Conservation (phyloP, 2,797 vertebrate species). For the Ispidina picta region DNA sequence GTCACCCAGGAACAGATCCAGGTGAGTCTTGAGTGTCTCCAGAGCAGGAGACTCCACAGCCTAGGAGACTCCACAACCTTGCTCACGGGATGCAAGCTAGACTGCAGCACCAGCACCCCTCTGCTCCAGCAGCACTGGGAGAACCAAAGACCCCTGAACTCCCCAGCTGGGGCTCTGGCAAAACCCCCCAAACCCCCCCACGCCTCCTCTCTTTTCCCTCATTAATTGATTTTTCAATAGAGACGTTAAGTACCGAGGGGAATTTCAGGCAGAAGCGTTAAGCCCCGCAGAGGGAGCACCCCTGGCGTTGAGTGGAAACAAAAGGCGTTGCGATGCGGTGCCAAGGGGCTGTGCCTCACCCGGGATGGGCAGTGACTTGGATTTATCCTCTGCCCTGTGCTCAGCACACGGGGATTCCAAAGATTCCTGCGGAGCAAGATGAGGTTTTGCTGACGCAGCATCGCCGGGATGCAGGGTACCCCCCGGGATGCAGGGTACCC, state of each 20-base stretch:
- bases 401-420: background rate
- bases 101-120: background rate
- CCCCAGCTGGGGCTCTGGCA: background rate
- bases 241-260: background rate
- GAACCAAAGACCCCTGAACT: background rate
- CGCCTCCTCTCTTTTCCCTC: background rate
- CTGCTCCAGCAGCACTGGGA: background rate
- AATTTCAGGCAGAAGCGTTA: background rate
- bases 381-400: background rate
- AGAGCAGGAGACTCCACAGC: too few species aligned
- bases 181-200: fast-evolving
- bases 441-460: background rate
- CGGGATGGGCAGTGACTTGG: background rate
- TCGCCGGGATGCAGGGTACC: background rate
- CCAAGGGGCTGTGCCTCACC: background rate
- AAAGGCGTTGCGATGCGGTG: background rate
- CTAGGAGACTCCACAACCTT: fast-evolving
- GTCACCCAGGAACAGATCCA: too few species aligned
- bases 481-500: background rate
- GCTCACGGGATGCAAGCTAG: background rate
- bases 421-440: background rate
- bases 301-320: background rate
- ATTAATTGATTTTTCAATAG: background rate
- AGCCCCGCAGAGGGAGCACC: background rate
- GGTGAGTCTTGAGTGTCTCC: too few species aligned